Conservation (phyloP, 2,888 invertebrate species). For the Carabus problematicus region DNA sequence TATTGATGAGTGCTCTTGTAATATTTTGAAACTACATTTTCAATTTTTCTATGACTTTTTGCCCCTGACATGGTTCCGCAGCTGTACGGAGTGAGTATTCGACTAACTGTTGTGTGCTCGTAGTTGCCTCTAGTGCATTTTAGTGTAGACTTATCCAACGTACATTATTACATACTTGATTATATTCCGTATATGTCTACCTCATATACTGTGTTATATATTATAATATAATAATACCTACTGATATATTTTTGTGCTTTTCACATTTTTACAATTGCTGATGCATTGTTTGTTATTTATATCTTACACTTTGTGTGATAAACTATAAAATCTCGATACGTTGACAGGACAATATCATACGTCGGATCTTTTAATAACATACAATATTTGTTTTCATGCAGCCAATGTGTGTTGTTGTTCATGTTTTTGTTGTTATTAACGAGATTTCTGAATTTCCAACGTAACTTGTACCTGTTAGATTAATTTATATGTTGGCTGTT, state of each 20-base stretch:
- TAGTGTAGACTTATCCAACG: conserved; percentile 46
- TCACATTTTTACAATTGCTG: conserved; percentile 27
- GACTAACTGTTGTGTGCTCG: conserved; percentile 65
- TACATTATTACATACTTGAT: too few species aligned
- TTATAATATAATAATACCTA: conserved; percentile 39
- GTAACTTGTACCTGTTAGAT: conserved; percentile 23
- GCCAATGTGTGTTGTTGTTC: conserved; percentile 18
- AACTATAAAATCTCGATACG: conserved; percentile 11
- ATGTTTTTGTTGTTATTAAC: conserved; percentile 5
- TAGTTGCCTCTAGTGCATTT: conserved; percentile 51
- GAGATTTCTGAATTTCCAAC: conserved; percentile 15
- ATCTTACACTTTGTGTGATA: conserved; percentile 27
- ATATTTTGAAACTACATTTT: conserved; percentile 60
- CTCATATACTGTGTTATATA: conserved; percentile 29
- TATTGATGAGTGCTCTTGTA: conserved; percentile 51
- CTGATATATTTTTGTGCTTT: conserved; percentile 55
- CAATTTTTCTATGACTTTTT: conserved; percentile 70
- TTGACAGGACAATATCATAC: not conserved
- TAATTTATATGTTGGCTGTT: conserved; percentile 33
- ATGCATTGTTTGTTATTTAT: conserved; percentile 41
- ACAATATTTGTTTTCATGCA: conserved; percentile 35
- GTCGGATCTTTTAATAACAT: conserved; percentile 23
- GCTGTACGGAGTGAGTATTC: conserved; percentile 75
- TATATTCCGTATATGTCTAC: too few species aligned
- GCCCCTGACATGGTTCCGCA: conserved; percentile 73